Base-by-base conservation (phyloP, 2,888 invertebrate genomes). In the Philonicus albiceps region DNA sequence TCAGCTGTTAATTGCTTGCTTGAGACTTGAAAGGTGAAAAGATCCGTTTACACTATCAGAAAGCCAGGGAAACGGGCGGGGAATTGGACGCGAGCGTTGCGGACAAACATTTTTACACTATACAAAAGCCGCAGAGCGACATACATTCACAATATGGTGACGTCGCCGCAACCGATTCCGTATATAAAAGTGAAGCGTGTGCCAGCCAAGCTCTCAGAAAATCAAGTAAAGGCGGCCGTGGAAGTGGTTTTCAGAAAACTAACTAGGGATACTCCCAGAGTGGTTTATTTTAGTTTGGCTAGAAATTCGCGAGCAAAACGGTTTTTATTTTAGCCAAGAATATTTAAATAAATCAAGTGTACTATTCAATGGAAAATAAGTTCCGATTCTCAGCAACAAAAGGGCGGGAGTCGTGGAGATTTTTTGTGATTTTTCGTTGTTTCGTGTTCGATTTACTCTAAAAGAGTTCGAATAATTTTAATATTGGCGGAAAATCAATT, bases 161-260 rank as follows among this genome's bases (percentile, higher is more conserved):
- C 85, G 85, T 85, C 75, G 53, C 53, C 27, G 7, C n/a, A 13
- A 19, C 19, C 74, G 16, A 16, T 13, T 19, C n/a, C n/a, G 74
- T 75, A 85, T 85, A 85, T 85, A 85, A 85, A 85, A 74, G 85
- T 13, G 31, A 75, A 75, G 34, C 85, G 75, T 49, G 43, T 85
- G 85, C 85, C 85, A 74, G 75, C 22, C 30, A 75, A 75, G 74
- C 85, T 85, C 75, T 85, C 85, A 85, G 85, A 85, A 85, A 85
- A 73, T 85, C 53, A 53, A 49, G 73, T 74, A 74, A 49, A 31
- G 74, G 30, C 85, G 75, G 31, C 43, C 85, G 85, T 85, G 85
- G 75, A 85, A 75, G 85, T 85, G 75, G 49, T 74, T 85, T 74
- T 85, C 64, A 74, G 74, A 85, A 40, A 31, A 40, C 27, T 22